Base-by-base conservation (phyloP, 2,113 vertebrate genomes). In the Pitta sordida region DNA sequence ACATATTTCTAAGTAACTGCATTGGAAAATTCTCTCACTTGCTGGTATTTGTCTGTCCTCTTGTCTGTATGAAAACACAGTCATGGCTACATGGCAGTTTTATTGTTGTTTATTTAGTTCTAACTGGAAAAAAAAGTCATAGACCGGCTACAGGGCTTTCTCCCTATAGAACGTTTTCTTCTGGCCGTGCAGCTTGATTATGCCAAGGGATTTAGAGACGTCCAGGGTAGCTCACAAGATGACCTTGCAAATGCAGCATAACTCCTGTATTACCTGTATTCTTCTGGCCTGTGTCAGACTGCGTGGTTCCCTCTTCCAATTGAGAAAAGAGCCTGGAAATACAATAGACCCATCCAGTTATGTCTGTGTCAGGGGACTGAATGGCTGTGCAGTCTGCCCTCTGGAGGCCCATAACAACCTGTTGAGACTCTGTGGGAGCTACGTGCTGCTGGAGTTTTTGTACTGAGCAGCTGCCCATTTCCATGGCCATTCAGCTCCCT, bases 361-460 rank as follows among this genome's bases (percentile, higher is more conserved):
- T 9, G n/a, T 46, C 41, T 5, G 0, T 4, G 3, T 14, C 0
- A 22, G 7, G 13, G 6, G 8, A 22, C 22, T 64, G 30, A 55
- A 59, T 1, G 18, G n/a, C 4, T 85, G 4, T 34, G 20, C 18
- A 48, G 9, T 8, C 23, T 48, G 5, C 12, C 3, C 9, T 60
- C 36, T 69, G 63, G 36, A 46, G 19, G 55, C 20, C 34, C 4
- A 0, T 4, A 17, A 5, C 2, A 6, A 2, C 18, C 2, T 34
- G 41, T 21, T 60, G 20, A 51, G 87, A 70, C 41, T 39, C n/a
- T 59, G 58, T 15, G 20, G 37, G 41, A 76, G 30, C 44, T 17
- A 21, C 10, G 2, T 34, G 53, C 41, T 69, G 15, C 32, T 90
- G 37, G 37, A 56, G 19, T 9, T 32, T 60, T 74, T 70, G 37